phyloP scores from a whole-genome alignment of 2,888 invertebrate genomes.

The Silvanus unidentatus region DNA sequence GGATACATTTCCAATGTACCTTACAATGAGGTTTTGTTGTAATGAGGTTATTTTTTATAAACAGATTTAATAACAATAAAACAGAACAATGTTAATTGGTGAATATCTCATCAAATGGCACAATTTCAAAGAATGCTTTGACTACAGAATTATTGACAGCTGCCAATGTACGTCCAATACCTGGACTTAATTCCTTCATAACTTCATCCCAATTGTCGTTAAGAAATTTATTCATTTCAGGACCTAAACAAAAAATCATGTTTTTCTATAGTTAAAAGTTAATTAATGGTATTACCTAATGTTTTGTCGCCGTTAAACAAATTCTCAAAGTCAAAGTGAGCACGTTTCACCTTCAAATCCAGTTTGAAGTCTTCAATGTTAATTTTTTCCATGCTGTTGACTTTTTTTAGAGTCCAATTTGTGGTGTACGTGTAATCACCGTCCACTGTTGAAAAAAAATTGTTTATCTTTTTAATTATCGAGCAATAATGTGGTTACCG shows the following conservation, averaged over 20 bases:
- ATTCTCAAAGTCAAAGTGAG: constrained; percentile 20
- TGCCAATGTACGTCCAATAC: constrained; percentile 1
- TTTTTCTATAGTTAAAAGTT: neutral
- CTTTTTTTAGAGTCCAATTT: constrained; percentile 12
- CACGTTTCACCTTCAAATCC: constrained; percentile 12
- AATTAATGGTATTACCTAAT: constrained; percentile 17
- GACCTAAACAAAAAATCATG: constrained; percentile 17
- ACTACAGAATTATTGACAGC: constrained; percentile 1
- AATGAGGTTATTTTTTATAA: too few species aligned
- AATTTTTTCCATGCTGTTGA: constrained; percentile 16
- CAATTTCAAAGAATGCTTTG: constrained; percentile 8
- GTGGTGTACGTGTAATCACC: constrained; percentile 8
- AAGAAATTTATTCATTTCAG: constrained; percentile 28
- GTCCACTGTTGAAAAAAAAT: constrained; percentile 11
- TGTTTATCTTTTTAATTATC: neutral
- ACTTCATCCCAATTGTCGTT: constrained; percentile 29
- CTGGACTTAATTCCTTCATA: constrained; percentile 16
- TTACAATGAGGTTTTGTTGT: constrained; percentile 19
- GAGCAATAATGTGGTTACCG: constrained; percentile 16
- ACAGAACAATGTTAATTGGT: constrained; percentile 1
- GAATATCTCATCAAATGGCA: constrained; percentile 15
- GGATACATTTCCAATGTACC: constrained; percentile 22
- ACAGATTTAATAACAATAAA: too few species aligned
- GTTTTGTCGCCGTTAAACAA: constrained; percentile 26
- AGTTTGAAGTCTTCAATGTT: constrained; percentile 9